A percentile compares a stretch with the other conserved stretches of the same genome.
These are phyloP conservation scores for Bolinopsis microptera DNA, from an alignment of 37 sponge, comb jelly and placozoan species.

Conservation along the genomic window DNA sequence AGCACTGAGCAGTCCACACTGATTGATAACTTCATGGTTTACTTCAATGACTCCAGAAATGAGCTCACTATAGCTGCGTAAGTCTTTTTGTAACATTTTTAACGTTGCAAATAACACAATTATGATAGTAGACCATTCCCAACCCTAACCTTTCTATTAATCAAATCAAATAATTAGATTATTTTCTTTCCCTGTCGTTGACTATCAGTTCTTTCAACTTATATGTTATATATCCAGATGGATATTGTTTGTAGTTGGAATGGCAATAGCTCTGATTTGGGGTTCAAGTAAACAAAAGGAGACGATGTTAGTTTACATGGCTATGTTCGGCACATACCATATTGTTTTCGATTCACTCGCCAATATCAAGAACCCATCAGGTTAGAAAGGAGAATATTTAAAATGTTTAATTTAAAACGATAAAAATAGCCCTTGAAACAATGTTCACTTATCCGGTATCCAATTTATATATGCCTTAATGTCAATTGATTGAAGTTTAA, in stretches of 20 bases:
- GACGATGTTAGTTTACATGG: neutral
- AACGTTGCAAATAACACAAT: too few relatives aligned
- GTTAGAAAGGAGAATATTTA: neutral
- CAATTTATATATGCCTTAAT: too few relatives aligned
- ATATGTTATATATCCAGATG: too few relatives aligned
- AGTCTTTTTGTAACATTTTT: too few relatives aligned
- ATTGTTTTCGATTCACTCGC: constrained; percentile 59
- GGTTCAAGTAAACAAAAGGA: constrained; percentile 12
- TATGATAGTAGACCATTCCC: too few relatives aligned
- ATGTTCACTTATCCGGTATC: too few relatives aligned
- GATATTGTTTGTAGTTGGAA: constrained; percentile 6
- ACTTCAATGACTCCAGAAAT: constrained; percentile 11
- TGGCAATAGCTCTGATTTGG: neutral
- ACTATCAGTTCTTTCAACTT: too few relatives aligned
- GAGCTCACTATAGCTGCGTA: constrained; percentile 28
- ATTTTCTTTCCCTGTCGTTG: too few relatives aligned
- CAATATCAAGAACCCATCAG: constrained; percentile 54
- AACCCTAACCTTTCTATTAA: too few relatives aligned
- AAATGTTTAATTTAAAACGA: neutral
- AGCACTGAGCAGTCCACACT: constrained; percentile 61
- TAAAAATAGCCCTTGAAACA: neutral
- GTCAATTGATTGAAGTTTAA: too few relatives aligned
- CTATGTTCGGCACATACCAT: constrained; percentile 13
- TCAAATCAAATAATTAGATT: too few relatives aligned
- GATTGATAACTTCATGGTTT: constrained; percentile 56